Evolutionary conservation across 37 sponge, comb jelly and placozoan species (phyloP).

Genomic region (Tethya wilhelma): DNA sequence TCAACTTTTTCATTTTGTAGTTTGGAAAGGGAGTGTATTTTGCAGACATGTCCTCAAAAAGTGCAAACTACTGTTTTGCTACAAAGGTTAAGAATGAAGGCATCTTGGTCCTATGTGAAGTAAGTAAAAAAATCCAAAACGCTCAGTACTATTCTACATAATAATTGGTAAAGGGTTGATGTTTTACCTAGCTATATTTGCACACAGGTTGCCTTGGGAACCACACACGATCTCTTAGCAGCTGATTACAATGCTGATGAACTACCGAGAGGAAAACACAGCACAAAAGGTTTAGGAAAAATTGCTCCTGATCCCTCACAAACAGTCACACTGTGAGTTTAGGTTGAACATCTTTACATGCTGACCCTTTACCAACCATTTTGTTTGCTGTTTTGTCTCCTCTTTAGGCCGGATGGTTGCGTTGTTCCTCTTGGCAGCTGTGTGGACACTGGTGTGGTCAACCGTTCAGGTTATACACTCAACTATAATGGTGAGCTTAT

Average conservation of each 20-base stretch:
- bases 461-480: conserved; percentile 92
- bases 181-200: not conserved
- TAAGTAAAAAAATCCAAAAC: conserved; percentile 29
- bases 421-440: conserved; percentile 82
- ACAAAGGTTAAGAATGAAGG: conserved; percentile 77
- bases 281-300: conserved; percentile 83
- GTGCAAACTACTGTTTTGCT: conserved; percentile 98
- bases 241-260: conserved; percentile 88
- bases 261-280: conserved; percentile 85
- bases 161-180: not conserved
- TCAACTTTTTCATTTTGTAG: conserved; percentile 23
- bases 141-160: not conserved
- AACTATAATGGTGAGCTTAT: conserved; percentile 87
- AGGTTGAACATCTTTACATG: not conserved
- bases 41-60: conserved; percentile 97
- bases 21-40: conserved; percentile 99
- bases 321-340: conserved; percentile 58
- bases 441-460: conserved; percentile 72
- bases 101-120: conserved; percentile 87
- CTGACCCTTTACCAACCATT: not conserved
- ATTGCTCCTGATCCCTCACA: conserved; percentile 81
- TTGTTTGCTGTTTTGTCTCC: not conserved
- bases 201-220: conserved; percentile 67
- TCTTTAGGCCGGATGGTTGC: conserved; percentile 73
- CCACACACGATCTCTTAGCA: conserved; percentile 81